Evolutionary conservation across 2,888 invertebrate species (phyloP).

Genomic region (Girardia tigrina): DNA sequence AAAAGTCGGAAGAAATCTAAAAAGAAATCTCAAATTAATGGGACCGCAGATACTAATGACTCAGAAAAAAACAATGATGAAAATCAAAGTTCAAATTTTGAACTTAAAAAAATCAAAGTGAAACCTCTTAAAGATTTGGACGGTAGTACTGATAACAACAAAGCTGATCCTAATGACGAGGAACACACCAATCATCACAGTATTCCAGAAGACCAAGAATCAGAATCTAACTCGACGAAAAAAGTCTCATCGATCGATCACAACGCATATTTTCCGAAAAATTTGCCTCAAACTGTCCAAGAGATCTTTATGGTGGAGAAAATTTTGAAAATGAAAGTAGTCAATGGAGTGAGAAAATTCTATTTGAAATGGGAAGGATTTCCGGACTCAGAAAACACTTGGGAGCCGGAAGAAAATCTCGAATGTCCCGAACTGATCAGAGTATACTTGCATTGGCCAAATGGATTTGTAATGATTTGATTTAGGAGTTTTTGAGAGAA

Average conservation of each 20-base stretch:
- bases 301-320: slow-evolving; percentile 19
- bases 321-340: neutral
- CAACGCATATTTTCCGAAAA: neutral
- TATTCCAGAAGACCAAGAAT: neutral
- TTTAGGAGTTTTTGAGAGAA: neutral
- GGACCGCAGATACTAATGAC: no score
- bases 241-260: neutral
- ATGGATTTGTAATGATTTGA: neutral
- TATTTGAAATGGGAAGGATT: slow-evolving; percentile 3
- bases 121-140: no score
- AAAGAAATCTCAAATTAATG: no score
- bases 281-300: neutral
- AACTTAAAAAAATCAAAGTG: no score
- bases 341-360: neutral
- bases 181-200: no score
- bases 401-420: slow-evolving; percentile 1
- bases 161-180: no score
- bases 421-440: neutral
- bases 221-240: neutral
- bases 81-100: no score
- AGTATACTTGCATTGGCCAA: neutral
- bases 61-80: no score
- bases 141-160: no score
- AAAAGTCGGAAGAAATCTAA: no score
- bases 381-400: neutral